These are phyloP conservation scores for Limanda limanda DNA, from an alignment of 2,113 vertebrate genomes.

Conservation along the genomic window DNA sequence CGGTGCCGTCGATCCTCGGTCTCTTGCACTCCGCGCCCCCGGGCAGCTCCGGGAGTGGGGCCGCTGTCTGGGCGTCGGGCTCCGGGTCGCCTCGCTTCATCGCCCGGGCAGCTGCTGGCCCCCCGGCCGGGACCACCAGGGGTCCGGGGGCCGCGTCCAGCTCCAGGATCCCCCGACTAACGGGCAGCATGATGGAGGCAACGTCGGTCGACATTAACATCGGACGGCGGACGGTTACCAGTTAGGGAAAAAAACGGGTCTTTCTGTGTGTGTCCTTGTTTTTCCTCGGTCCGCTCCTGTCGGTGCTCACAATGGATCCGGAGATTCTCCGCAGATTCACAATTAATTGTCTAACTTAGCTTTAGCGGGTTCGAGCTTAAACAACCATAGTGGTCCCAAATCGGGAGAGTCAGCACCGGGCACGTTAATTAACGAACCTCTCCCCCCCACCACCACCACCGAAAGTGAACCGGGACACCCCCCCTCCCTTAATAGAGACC, in stretches of 20 bases:
- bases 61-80: constrained; percentile 78
- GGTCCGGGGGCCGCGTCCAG: constrained; percentile 74
- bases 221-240: constrained; percentile 69
- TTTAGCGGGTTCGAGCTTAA: constrained; percentile 45
- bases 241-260: constrained; percentile 30
- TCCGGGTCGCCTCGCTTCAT: constrained; percentile 84
- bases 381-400: constrained; percentile 43
- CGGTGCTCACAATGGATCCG: too few relatives aligned
- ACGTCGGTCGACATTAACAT: constrained; percentile 87
- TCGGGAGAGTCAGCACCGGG: not conserved
- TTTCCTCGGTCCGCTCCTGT: too few relatives aligned
- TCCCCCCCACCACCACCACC: not conserved
- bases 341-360: constrained; percentile 64
- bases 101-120: constrained; percentile 75
- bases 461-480: too few relatives aligned
- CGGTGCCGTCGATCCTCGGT: constrained; percentile 80
- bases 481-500: constrained; percentile 37
- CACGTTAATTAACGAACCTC: not conserved
- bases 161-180: constrained; percentile 82
- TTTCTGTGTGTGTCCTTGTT: not conserved
- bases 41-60: constrained; percentile 70
- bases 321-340: too few relatives aligned
- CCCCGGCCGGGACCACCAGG: constrained; percentile 64
- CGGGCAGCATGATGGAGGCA: constrained; percentile 81
- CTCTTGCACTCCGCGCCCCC: constrained; percentile 84